phyloP scores from a whole-genome alignment of 2,797 vertebrate species.

The Centroberyx gerrardi region DNA sequence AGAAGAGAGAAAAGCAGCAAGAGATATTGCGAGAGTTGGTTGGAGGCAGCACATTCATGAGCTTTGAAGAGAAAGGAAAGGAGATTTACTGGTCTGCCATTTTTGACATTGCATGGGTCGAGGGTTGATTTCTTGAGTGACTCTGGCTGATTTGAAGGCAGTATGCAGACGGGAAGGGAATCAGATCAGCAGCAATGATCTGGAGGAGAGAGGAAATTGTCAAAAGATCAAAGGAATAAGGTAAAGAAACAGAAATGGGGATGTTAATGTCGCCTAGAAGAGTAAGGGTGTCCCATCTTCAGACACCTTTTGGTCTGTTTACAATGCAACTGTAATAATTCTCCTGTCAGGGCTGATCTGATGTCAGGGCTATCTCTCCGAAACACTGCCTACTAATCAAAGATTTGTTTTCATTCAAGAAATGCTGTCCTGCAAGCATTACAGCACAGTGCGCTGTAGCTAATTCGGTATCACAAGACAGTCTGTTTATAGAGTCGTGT shows the following conservation, averaged over 20 bases:
- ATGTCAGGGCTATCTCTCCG: neutral
- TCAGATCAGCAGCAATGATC: conserved; percentile 45
- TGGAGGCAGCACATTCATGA: neutral
- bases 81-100: conserved; percentile 8
- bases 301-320: neutral
- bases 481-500: neutral
- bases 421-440: too few species aligned
- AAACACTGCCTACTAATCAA: neutral
- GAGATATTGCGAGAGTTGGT: neutral
- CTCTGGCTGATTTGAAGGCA: conserved; percentile 26
- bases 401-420: too few species aligned
- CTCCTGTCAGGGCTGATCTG: neutral
- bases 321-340: neutral
- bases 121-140: neutral
- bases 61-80: neutral
- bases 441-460: neutral
- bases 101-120: conserved; percentile 22
- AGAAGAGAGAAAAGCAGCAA: neutral
- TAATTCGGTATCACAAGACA: conserved; percentile 12
- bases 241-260: conserved; percentile 12
- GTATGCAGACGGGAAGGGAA: conserved; percentile 8
- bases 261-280: neutral
- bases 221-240: conserved; percentile 32
- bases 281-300: conserved; percentile 5
- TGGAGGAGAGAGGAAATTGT: conserved; percentile 25